A percentile compares a stretch with the other conserved stretches of the same genome.
These are phyloP conservation scores for Callithrix jacchus DNA, from an alignment of 2,113 vertebrate species.

Conservation along the genomic window DNA sequence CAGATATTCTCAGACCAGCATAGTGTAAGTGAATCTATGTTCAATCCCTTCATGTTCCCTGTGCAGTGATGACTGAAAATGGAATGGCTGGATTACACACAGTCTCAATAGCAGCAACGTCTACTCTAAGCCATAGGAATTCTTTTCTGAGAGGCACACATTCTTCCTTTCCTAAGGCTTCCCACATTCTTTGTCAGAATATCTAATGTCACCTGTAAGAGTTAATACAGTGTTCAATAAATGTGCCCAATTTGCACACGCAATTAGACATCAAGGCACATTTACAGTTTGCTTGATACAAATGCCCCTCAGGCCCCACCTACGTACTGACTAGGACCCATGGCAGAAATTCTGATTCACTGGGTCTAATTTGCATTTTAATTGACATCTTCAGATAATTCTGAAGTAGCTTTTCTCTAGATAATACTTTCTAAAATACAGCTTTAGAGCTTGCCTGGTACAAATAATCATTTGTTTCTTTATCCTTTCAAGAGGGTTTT, in stretches of 20 bases:
- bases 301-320: not conserved
- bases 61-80: not conserved
- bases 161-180: not conserved
- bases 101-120: not conserved
- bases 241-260: not conserved
- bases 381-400: not conserved
- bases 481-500: conserved; percentile 8
- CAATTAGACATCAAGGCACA: not conserved
- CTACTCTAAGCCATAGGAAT: not conserved
- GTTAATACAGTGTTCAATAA: not conserved
- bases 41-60: not conserved
- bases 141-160: not conserved
- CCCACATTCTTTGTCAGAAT: not conserved
- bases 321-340: not conserved
- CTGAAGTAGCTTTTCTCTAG: not conserved
- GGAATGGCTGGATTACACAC: not conserved
- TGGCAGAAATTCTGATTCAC: conserved; percentile 30
- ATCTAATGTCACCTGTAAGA: not conserved
- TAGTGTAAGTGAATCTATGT: not conserved
- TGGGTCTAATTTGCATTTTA: conserved; percentile 22
- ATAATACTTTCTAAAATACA: not conserved
- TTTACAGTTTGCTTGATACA: not conserved
- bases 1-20: not conserved
- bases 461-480: conserved; percentile 32
- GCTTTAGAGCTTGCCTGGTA: not conserved